Percentiles rank a stretch among this genome's conserved stretches.
These are phyloP conservation scores for Oxycera nigricornis DNA, from an alignment of 2,888 invertebrate genomes.

Conservation along the genomic window DNA sequence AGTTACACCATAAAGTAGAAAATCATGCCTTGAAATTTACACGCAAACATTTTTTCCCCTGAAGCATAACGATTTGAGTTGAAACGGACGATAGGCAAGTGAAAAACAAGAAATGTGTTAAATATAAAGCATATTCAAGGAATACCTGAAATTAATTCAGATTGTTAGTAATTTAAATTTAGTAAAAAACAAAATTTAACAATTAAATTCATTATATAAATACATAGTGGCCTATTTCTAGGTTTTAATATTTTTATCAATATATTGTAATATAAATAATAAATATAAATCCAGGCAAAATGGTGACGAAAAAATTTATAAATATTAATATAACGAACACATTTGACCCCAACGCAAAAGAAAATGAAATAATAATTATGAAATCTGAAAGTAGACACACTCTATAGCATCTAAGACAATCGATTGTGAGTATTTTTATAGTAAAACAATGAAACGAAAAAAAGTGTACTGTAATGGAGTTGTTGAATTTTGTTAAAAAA, in stretches of 20 bases:
- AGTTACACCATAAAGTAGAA: conserved; percentile 23
- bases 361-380: neutral
- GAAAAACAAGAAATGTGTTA: neutral
- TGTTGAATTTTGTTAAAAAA: conserved; percentile 31
- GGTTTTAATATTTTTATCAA: conserved; percentile 30
- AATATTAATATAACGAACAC: neutral
- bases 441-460: conserved; percentile 9
- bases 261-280: conserved; percentile 9
- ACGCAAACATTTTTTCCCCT: conserved; percentile 11
- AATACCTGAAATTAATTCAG: conserved; percentile 21
- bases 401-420: conserved; percentile 39
- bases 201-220: conserved; percentile 24
- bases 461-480: conserved; percentile 7
- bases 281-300: neutral
- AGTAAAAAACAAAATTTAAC: neutral
- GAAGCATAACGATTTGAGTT: neutral
- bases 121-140: neutral
- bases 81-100: neutral
- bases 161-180: conserved; percentile 22
- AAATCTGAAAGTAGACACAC: neutral
- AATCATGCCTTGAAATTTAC: conserved; percentile 39
- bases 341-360: conserved; percentile 25
- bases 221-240: conserved; percentile 34
- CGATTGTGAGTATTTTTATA: conserved; percentile 39
- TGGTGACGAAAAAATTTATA: neutral